phyloP scores from a whole-genome alignment of 2,797 vertebrate species.

The Chelon auratus region DNA sequence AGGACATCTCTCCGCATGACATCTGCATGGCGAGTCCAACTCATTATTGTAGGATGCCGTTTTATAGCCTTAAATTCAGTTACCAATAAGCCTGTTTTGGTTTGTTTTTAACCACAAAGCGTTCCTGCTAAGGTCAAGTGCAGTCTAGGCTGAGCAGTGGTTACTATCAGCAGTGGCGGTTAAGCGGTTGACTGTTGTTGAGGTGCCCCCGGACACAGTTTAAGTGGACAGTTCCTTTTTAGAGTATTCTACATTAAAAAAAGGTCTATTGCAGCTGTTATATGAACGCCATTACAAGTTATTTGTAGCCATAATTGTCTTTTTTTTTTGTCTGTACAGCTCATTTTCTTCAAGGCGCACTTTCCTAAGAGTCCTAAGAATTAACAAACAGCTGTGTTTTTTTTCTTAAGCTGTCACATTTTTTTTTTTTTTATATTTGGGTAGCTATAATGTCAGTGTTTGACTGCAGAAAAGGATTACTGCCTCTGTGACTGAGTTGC shows the following conservation, averaged over 20 bases:
- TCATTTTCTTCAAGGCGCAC: constrained; percentile 35
- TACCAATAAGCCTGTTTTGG: too few relatives aligned
- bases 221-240: constrained; percentile 32
- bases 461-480: constrained; percentile 10
- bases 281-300: constrained; percentile 33
- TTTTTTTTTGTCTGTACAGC: constrained; percentile 26
- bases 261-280: constrained; percentile 36
- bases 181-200: constrained; percentile 28
- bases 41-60: too few relatives aligned
- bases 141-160: constrained; percentile 1
- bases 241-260: constrained; percentile 48
- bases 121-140: background rate
- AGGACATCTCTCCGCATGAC: too few relatives aligned
- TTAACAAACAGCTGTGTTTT: constrained; percentile 1
- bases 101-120: too few relatives aligned
- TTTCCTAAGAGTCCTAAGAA: constrained; percentile 8
- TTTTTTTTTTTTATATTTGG: background rate
- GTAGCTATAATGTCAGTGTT: constrained; percentile 1
- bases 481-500: constrained; percentile 26
- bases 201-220: background rate
- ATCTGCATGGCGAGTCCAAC: too few relatives aligned
- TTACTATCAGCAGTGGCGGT: constrained; percentile 23
- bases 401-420: background rate
- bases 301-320: constrained; percentile 55
- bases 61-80: too few relatives aligned